Base-by-base conservation (phyloP, 2,888 invertebrate genomes). In the Blomia tropicalis region DNA sequence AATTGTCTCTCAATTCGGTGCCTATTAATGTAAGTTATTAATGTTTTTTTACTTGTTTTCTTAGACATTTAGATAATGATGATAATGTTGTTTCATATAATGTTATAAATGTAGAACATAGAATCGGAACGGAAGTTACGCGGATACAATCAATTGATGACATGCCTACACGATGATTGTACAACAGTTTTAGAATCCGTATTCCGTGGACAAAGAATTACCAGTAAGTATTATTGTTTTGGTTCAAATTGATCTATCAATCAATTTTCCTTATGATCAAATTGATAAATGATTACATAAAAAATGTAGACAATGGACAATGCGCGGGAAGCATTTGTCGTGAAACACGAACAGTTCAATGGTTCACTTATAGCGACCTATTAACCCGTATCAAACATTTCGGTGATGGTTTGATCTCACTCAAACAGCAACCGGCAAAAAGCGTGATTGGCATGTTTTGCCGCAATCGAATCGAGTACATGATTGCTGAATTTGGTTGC, bases 401-500 rank as follows among this genome's bases (percentile, higher is more conserved):
- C 71, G 93, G 92, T 64, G 84, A 90, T 11, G 93, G 93, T 36
- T 79, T 93, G 70, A 79, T 92, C 70, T 79, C 85, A 72, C 91
- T 91, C 58, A 78, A 87, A 44, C 74, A 77, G 44, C 70, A 70
- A n/a, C 66, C 69, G 64, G 81, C 85, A 68, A 80, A 79, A 67
- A 87, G 87, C 53, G 82, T 87, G 73, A 80, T 96, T 70, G 95
- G 95, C 71, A 85, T 96, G 71, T 96, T 93, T 77, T 84, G 90
- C 71, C 87, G 87, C 76, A 96, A 96, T 77, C 88, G 88, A 72
- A 89, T 91, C 11, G 93, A 96, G 63, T 96, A 95, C 95, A 83
- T 93, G 67, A 79, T 95, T 71, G 83, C 88, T 61, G 95, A 95
- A 76, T 91, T 93, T 75, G 91, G 82, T 1, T 85, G 87, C 67